Conservation (phyloP, 2,888 invertebrate species). For the Quadriops clusia region DNA sequence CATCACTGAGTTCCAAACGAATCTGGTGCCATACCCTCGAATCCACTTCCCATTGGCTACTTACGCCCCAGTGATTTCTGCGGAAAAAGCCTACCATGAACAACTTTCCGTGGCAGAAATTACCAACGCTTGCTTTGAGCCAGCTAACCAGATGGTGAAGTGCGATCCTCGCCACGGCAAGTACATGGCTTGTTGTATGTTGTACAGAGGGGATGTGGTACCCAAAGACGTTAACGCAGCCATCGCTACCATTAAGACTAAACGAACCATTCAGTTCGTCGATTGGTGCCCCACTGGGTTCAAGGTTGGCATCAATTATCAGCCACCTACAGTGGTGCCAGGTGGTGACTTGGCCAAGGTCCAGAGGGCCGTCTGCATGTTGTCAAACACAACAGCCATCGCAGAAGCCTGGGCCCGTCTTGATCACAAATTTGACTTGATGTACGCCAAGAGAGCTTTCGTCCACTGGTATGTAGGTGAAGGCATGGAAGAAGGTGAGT, state of each 20-base stretch:
- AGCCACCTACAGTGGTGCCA: conserved; percentile 82
- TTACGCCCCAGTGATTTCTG: conserved; percentile 84
- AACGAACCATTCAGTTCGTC: conserved; percentile 79
- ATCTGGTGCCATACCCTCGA: conserved; percentile 86
- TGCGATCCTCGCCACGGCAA: conserved; percentile 85
- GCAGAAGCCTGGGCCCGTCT: conserved; percentile 94
- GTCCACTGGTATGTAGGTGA: conserved; percentile 91
- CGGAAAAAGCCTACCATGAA: conserved; percentile 89
- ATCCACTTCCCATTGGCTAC: conserved; percentile 90
- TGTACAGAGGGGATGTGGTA: conserved; percentile 87
- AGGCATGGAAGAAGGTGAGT: conserved; percentile 79
- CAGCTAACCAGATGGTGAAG: conserved; percentile 88
- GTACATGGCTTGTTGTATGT: conserved; percentile 91
- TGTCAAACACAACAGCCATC: conserved; percentile 93
- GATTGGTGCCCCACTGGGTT: conserved; percentile 82
- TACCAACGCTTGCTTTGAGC: conserved; percentile 91
- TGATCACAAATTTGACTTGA: conserved; percentile 92
- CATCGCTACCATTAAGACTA: conserved; percentile 90
- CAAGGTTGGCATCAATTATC: conserved; percentile 79
- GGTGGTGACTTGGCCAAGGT: conserved; percentile 88
- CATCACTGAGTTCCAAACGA: conserved; percentile 88
- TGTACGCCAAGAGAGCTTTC: conserved; percentile 95
- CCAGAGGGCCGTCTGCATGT: conserved; percentile 91
- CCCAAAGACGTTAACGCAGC: conserved; percentile 86
- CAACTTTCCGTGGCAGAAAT: conserved; percentile 84